phyloP scores from a whole-genome alignment of 2,888 invertebrate genomes.

The Dolomedes plantarius region DNA sequence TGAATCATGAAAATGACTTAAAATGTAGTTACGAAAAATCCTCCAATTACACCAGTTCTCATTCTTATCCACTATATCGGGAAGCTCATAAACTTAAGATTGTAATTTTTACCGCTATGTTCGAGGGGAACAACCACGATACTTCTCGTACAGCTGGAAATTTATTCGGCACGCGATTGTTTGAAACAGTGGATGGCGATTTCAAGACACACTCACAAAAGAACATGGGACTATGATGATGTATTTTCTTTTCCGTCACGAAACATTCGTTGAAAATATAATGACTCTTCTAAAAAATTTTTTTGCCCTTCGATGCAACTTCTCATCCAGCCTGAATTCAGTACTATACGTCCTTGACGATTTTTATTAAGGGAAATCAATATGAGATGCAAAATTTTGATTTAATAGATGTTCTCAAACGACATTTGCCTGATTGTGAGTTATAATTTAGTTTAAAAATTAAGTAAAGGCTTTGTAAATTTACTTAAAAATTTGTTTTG shows the following conservation, averaged over 20 bases:
- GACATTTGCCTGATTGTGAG: too few relatives aligned
- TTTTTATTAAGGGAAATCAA: too few relatives aligned
- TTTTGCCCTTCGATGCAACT: too few relatives aligned
- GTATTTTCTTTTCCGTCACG: not conserved
- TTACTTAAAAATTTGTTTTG: too few relatives aligned
- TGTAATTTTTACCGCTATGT: not conserved
- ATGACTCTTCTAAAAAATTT: not conserved
- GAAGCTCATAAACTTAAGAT: not conserved
- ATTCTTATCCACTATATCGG: not conserved
- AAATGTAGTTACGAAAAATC: too few relatives aligned
- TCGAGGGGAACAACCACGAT: not conserved
- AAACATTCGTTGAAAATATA: not conserved
- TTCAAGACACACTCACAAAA: not conserved
- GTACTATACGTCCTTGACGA: too few relatives aligned
- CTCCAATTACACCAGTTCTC: not conserved
- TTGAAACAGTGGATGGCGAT: not conserved
- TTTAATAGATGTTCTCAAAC: too few relatives aligned
- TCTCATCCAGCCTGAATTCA: too few relatives aligned
- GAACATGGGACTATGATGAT: not conserved
- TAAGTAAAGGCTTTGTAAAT: too few relatives aligned
- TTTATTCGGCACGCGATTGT: slow-evolving; percentile 3
- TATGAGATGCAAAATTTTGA: too few relatives aligned
- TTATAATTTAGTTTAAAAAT: too few relatives aligned
- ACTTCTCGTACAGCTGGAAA: not conserved
- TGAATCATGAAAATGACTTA: too few relatives aligned